Evolutionary conservation across 2,888 invertebrate genomes (phyloP).

Genomic region (Acrobeloides nanus): DNA sequence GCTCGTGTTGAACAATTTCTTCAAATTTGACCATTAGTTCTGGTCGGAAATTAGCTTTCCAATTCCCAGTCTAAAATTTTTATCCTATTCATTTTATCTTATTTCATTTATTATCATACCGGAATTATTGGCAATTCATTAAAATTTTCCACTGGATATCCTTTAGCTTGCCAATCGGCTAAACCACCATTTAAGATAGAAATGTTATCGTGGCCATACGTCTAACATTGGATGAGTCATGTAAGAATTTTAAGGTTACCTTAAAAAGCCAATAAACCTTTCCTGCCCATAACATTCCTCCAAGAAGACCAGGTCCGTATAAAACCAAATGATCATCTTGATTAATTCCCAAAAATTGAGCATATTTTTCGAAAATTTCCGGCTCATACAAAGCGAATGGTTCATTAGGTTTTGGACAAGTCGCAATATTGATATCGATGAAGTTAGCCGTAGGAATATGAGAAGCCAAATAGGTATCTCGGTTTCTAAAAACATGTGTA

Average conservation of each 20-base stretch:
- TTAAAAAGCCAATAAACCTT: constrained; percentile 41
- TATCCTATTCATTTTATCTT: constrained; percentile 1
- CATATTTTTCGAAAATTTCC: constrained; percentile 36
- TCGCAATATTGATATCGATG: constrained; percentile 33
- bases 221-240: constrained; percentile 15
- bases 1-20: constrained; percentile 15
- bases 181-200: constrained; percentile 42
- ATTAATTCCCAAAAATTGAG: constrained; percentile 36
- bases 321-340: constrained; percentile 38
- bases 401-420: constrained; percentile 38
- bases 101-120: background rate
- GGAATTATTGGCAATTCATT: constrained; percentile 12
- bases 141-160: constrained; percentile 13
- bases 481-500: constrained; percentile 18
- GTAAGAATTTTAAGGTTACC: constrained; percentile 17
- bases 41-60: constrained; percentile 25
- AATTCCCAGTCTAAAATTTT: constrained; percentile 22
- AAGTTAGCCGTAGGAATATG: constrained; percentile 40
- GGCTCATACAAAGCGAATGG: constrained; percentile 37
- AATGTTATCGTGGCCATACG: constrained; percentile 41
- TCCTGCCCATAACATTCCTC: constrained; percentile 43
- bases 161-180: constrained; percentile 26
- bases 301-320: constrained; percentile 37
- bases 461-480: constrained; percentile 19
- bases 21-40: constrained; percentile 20